Evolutionary conservation across 2,888 invertebrate species (phyloP), one percentile per base, ranked within the genome.

Genomic region (Scaeva pyrastri): DNA sequence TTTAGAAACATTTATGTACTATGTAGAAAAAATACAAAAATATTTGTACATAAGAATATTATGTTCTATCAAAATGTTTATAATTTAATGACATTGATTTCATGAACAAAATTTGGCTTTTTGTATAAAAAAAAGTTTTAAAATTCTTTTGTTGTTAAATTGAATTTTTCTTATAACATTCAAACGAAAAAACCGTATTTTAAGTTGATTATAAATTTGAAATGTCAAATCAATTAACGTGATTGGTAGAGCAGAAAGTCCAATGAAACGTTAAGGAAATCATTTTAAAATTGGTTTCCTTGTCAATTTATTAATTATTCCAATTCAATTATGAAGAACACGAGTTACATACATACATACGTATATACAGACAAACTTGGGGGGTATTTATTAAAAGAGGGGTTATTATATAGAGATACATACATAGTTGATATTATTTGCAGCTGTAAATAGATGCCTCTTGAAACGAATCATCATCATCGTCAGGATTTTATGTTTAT

Each of bases 161-260:
- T 52, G 23, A 2, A 52, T 8, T n/a, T 14, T 26, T 52, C 21
- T 23, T 50, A n/a, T n/a, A n/a, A n/a, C n/a, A n/a, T n/a, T n/a
- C n/a, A n/a, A n/a, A n/a, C n/a, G n/a, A n/a, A n/a, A n/a, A n/a
- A n/a, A n/a, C n/a, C 16, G 16, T 16, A 4, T 55, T n/a, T 55
- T 58, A 41, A 60, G 19, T 45, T 72, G 48, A 60, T 73, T 60
- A 48, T 73, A 60, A 50, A 50, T 39, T 73, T 23, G 36, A 74
- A 74, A 74, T 62, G 39, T 62, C 50, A 62, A 39, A 50, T 50
- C 41, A 62, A 74, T 74, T 74, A 62, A 36, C 41, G 23, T 52
- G 62, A 72, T 21, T 73, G 16, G 7, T 19, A 45, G 19, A 14
- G 66, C 31, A 48, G 23, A 48, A 66, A 16, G 7, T 19, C 12